A percentile compares a stretch with the other conserved stretches of the same genome.
Evolutionary conservation across 2,113 vertebrate genomes (phyloP).

Genomic region (Amazona guildingii): DNA sequence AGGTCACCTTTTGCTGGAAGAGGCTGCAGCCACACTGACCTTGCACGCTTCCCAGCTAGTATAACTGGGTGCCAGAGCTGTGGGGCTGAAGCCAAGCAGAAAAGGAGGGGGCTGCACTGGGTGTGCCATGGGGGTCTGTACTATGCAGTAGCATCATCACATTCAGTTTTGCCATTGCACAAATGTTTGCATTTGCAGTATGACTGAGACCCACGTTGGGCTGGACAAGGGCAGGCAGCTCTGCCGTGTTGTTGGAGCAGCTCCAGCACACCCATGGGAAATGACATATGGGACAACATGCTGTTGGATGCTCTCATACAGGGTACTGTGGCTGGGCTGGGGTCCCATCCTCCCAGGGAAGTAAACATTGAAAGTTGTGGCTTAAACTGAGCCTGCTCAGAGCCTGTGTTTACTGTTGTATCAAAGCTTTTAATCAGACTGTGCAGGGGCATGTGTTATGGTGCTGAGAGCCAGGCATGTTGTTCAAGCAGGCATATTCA

Average conservation of each 20-base stretch:
- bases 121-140: rapidly evolving
- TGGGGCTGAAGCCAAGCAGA: background rate
- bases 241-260: background rate
- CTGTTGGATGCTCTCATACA: background rate
- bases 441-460: rapidly evolving
- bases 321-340: background rate
- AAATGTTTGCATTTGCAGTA: rapidly evolving
- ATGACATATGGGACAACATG: background rate
- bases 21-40: background rate
- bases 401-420: background rate
- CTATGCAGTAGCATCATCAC: rapidly evolving
- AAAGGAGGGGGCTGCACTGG: background rate
- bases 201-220: rapidly evolving
- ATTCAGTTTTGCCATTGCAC: background rate
- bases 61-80: background rate
- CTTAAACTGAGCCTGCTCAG: background rate
- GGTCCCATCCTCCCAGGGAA: background rate
- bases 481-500: background rate
- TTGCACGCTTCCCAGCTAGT: rapidly evolving
- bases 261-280: background rate
- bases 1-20: background rate
- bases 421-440: background rate
- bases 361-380: background rate
- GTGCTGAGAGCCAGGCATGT: background rate
- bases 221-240: background rate